Conservation (phyloP, 2,113 vertebrate genomes). For the Lichenostomus cassidix region DNA sequence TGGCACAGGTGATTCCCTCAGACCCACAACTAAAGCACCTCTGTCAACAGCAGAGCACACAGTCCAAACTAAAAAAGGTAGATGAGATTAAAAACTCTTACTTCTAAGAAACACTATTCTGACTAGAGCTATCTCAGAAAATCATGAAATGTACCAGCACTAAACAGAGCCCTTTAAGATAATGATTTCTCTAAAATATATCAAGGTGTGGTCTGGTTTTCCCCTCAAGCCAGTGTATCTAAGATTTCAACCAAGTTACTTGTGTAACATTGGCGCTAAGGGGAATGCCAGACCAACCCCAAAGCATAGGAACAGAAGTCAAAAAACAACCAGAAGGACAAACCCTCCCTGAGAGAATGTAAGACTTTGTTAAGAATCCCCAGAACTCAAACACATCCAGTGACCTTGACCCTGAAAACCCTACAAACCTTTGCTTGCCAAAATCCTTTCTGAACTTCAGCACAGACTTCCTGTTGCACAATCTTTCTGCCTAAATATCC, state of each 20-base stretch:
- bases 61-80: neutral
- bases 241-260: neutral
- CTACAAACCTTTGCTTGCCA: neutral
- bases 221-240: rapidly evolving
- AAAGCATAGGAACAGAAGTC: neutral
- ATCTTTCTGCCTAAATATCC: neutral
- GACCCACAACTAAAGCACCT: neutral
- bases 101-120: neutral
- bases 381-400: neutral
- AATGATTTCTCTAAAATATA: neutral
- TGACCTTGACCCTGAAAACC: neutral
- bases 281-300: neutral
- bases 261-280: rapidly evolving
- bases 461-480: conserved; percentile 42
- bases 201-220: neutral
- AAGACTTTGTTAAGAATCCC: neutral
- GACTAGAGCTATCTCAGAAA: neutral
- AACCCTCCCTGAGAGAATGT: neutral
- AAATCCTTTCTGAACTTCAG: conserved; percentile 22
- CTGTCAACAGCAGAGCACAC: neutral
- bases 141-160: neutral
- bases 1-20: neutral
- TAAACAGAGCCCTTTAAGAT: neutral
- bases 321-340: neutral
- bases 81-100: neutral